Evolutionary conservation across 2,888 invertebrate species (phyloP).

Genomic region (Apantesis nais): DNA sequence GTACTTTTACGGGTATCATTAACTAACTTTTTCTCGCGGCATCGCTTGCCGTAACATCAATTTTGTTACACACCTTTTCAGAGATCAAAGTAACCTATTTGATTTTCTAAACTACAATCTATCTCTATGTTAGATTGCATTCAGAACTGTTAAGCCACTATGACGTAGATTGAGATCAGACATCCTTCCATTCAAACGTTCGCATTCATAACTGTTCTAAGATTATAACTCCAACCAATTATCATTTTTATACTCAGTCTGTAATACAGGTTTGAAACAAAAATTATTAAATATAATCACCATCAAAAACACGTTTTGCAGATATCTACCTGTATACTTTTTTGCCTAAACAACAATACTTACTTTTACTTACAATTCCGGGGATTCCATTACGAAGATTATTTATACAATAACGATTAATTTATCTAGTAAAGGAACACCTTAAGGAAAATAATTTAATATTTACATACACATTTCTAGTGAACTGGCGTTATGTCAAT

Average conservation of each 20-base stretch:
- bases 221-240: too few relatives aligned
- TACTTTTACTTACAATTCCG: background rate
- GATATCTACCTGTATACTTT: background rate
- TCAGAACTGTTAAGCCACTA: background rate
- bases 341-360: background rate
- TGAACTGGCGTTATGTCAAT: conserved; percentile 16
- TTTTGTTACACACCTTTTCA: background rate
- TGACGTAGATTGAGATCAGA: background rate
- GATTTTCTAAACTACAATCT: too few relatives aligned
- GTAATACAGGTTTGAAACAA: background rate
- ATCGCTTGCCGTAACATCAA: too few relatives aligned
- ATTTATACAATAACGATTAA: conserved; percentile 9
- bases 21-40: too few relatives aligned
- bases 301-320: background rate
- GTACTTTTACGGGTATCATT: too few relatives aligned
- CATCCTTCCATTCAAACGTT: background rate
- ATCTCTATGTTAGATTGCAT: background rate
- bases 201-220: background rate
- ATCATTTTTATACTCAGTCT: background rate
- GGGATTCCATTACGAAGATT: conserved; percentile 5
- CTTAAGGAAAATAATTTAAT: conserved; percentile 13
- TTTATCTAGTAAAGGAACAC: conserved; percentile 8
- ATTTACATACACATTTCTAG: conserved; percentile 14
- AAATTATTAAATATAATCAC: conserved; percentile 1
- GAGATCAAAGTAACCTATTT: background rate